phyloP scores from a whole-genome alignment of 2,797 vertebrate genomes.

The Myotis vivesi region DNA sequence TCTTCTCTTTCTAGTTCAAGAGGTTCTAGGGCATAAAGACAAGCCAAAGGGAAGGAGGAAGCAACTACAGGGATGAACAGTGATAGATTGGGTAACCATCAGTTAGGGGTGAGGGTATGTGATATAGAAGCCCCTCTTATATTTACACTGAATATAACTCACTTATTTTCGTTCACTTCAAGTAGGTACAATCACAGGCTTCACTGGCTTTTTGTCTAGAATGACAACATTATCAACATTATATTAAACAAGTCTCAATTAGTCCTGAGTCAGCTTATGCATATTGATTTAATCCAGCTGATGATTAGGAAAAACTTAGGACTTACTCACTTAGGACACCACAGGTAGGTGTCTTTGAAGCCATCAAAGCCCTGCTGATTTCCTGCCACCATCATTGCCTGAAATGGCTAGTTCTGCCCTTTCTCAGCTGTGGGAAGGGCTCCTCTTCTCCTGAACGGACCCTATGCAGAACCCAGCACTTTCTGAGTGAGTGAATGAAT shows the following conservation, averaged over 20 bases:
- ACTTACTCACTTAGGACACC: neutral
- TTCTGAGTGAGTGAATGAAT: too few relatives aligned
- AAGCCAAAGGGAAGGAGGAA: neutral
- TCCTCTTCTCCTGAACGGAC: neutral
- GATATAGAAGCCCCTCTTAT: neutral
- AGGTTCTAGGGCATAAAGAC: neutral
- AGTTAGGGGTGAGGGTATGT: fast-evolving
- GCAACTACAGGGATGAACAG: neutral
- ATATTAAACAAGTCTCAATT: neutral
- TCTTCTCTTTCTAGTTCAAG: neutral
- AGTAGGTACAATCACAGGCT: constrained; percentile 86
- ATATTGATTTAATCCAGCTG: neutral
- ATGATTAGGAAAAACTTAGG: neutral
- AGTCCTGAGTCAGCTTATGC: neutral
- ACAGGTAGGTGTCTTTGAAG: neutral
- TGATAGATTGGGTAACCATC: neutral
- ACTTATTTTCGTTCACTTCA: constrained; percentile 86
- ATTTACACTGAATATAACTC: constrained; percentile 67
- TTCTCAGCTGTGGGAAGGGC: neutral
- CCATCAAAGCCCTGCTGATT: neutral
- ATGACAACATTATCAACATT: neutral
- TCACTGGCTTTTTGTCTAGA: constrained; percentile 82
- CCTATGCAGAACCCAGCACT: fast-evolving
- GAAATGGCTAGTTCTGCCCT: neutral
- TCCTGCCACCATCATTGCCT: neutral